phyloP scores from a whole-genome alignment of 2,888 invertebrate genomes.

The Cryptus viduatorius region DNA sequence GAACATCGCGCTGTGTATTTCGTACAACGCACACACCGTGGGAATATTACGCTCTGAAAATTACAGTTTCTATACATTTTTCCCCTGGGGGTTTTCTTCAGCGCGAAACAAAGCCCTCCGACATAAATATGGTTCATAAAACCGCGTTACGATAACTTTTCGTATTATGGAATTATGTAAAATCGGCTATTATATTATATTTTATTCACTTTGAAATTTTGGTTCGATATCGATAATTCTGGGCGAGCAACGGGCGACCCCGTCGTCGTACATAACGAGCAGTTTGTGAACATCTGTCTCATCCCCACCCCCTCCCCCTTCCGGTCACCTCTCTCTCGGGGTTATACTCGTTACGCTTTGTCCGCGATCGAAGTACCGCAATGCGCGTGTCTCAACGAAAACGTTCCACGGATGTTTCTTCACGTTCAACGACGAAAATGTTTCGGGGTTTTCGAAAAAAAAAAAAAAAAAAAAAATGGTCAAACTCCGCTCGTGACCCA shows the following conservation, averaged over 20 bases:
- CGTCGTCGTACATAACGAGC: conserved; percentile 1
- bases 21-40: conserved; percentile 23
- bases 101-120: not conserved
- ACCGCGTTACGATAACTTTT: not conserved
- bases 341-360: conserved; percentile 34
- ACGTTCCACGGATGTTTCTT: conserved; percentile 22
- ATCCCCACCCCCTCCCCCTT: conserved; percentile 4
- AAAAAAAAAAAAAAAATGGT: not conserved
- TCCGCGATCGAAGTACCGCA: conserved; percentile 62
- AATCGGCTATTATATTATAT: not conserved
- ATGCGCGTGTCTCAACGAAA: conserved; percentile 49
- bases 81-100: not conserved
- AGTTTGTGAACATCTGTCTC: conserved; percentile 36
- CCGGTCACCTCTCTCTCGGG: too few relatives aligned
- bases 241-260: conserved; percentile 6
- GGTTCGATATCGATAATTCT: not conserved
- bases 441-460: conserved; percentile 43
- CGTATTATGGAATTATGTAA: not conserved
- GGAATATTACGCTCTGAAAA: conserved; percentile 41
- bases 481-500: conserved; percentile 45
- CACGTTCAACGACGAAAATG: not conserved
- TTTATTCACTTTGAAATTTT: not conserved
- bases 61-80: conserved; percentile 23
- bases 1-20: conserved; percentile 31
- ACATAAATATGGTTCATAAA: not conserved